Conservation (phyloP, 2,113 vertebrate genomes). For the Tamias sibiricus region DNA sequence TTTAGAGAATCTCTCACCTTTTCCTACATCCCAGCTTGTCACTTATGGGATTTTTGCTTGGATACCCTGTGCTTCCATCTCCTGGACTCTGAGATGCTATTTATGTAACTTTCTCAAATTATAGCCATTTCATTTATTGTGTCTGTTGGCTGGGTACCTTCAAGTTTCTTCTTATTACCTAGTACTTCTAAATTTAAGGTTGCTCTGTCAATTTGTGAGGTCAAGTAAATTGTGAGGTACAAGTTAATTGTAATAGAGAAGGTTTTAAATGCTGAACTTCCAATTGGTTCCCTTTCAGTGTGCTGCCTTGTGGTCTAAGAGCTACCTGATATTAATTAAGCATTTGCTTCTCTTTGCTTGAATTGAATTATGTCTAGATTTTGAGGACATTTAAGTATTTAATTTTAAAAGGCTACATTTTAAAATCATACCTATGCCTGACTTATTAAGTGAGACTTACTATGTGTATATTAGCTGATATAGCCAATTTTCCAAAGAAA, state of each 20-base stretch:
- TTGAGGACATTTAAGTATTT: not conserved
- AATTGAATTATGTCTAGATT: not conserved
- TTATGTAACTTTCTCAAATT: not conserved
- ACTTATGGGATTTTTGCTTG: not conserved
- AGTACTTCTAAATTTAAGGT: not conserved
- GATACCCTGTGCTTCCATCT: not conserved
- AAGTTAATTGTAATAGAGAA: not conserved
- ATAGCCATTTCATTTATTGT: not conserved
- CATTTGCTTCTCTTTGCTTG: not conserved
- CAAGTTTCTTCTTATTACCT: not conserved
- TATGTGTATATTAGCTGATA: not conserved
- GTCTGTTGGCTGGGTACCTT: not conserved
- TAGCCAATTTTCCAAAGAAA: conserved; percentile 34
- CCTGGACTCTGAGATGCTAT: not conserved
- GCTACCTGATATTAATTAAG: not conserved
- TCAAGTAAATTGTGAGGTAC: not conserved
- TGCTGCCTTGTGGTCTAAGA: not conserved
- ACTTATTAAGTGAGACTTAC: not conserved
- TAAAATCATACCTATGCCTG: not conserved
- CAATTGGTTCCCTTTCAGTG: not conserved
- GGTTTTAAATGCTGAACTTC: not conserved
- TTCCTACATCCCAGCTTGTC: not conserved
- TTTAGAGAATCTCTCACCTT: not conserved
- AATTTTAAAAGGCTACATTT: not conserved
- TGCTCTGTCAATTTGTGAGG: not conserved